Conservation (phyloP, 2,113 vertebrate genomes). For the Campylomormyrus numenius region DNA sequence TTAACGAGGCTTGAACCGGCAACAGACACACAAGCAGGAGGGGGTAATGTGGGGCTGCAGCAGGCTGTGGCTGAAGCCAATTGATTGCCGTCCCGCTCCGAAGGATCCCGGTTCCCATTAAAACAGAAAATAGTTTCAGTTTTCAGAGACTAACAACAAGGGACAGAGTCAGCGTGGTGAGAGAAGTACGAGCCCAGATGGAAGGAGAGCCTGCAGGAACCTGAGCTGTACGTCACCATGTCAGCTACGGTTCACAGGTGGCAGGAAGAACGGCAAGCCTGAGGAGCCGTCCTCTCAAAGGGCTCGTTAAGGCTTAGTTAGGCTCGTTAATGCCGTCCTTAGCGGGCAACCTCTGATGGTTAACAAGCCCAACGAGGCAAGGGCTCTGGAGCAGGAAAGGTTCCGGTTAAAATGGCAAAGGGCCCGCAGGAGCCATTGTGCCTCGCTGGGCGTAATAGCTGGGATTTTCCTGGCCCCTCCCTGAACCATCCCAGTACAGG, state of each 20-base stretch:
- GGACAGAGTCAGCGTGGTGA: background rate
- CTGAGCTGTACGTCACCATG: background rate
- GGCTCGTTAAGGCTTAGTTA: background rate
- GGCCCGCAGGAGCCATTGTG: background rate
- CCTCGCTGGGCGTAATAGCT: slow-evolving; percentile 12
- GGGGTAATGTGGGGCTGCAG: background rate
- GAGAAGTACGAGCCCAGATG: no score
- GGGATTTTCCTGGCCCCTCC: slow-evolving; percentile 25
- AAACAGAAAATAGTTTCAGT: background rate
- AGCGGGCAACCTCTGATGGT: background rate
- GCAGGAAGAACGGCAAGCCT: slow-evolving; percentile 20
- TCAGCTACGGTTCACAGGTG: background rate
- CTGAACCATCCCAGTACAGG: slow-evolving; percentile 29
- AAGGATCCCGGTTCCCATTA: background rate
- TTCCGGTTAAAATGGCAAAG: slow-evolving; percentile 5
- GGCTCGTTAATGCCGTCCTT: slow-evolving; percentile 11
- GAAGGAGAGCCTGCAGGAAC: background rate
- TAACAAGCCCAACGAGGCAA: background rate
- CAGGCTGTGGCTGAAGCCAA: background rate
- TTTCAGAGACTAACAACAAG: background rate
- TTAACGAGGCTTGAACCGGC: slow-evolving; percentile 23
- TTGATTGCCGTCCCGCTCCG: background rate
- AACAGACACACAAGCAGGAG: background rate
- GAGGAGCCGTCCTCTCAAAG: background rate
- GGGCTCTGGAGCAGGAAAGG: background rate